Base-by-base conservation (phyloP, 1,140 invertebrate genomes). In the Fopius arisanus region DNA sequence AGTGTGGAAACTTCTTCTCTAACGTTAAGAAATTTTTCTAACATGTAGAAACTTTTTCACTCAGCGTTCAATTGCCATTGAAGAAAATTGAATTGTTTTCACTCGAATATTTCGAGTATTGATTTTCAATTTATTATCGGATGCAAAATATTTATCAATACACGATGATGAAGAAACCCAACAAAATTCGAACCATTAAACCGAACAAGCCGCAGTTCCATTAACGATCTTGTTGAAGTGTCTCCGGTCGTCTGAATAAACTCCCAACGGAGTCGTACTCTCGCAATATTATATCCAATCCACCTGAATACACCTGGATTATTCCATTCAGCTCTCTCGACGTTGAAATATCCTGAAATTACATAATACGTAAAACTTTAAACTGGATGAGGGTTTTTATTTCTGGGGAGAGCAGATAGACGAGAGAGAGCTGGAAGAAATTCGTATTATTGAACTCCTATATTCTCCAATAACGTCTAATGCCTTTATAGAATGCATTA, bases 151-250 rank as follows among this genome's bases (percentile, higher is more conserved):
- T 10, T 37, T 37, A 37, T 37, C n/a, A 5, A 21, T 16, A 19
- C n/a, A 2, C 6, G 19, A 51, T 19, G 43, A 51, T 19, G 43
- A 51, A 51, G 3, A 51, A 51, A 51, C 19, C 2, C 43, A 19
- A 21, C 5, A 51, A 51, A 51, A 51, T 51, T 3, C 43, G 1
- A 16, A 51, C 14, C 2, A 51, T 51, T 51, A 51, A 16, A 16
- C 43, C n/a, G 9, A 51, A 51, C 43, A 51, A 51, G 14, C 43
- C 43, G 9, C n/a, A 51, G n/a, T 51, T 51, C 43, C 43, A 51
- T 51, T 51, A 51, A 51, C 43, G 43, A n/a, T 19, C 43, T 51
- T 51, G 43, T 51, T 51, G 43, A 51, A 51, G 43, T 51, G 43
- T 51, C 33, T 37, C 33, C 33, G 3, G 33, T 37, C 33, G 33